These are phyloP conservation scores for Bellardia pandia DNA, from an alignment of 2,888 invertebrate genomes.

Conservation along the genomic window DNA sequence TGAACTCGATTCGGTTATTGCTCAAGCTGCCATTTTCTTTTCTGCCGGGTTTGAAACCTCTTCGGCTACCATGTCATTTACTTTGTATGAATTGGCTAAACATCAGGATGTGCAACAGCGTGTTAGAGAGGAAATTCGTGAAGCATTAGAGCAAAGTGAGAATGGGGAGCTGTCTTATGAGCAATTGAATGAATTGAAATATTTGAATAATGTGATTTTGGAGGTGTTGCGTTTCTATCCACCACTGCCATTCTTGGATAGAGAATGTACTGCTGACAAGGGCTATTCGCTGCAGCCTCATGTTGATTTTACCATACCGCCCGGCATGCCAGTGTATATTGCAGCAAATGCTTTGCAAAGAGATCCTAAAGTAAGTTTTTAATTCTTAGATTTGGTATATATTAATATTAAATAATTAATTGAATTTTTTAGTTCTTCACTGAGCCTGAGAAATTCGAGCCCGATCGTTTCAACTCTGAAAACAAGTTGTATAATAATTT, in stretches of 20 bases:
- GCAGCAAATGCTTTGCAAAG: slow-evolving; percentile 77
- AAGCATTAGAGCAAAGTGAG: slow-evolving; percentile 57
- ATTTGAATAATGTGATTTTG: slow-evolving; percentile 75
- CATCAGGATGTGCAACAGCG: slow-evolving; percentile 82
- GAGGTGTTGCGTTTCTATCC: slow-evolving; percentile 79
- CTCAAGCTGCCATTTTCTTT: slow-evolving; percentile 82
- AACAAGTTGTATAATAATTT: slow-evolving; percentile 74
- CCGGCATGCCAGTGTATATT: slow-evolving; percentile 78
- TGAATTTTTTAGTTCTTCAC: slow-evolving; percentile 75
- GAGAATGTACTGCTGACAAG: slow-evolving; percentile 75
- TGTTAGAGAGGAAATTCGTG: slow-evolving; percentile 83
- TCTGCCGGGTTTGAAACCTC: slow-evolving; percentile 82
- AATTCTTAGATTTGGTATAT: not conserved
- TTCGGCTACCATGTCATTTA: slow-evolving; percentile 83
- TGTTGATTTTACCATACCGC: slow-evolving; percentile 75
- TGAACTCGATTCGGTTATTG: slow-evolving; percentile 77
- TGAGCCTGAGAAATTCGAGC: slow-evolving; percentile 77
- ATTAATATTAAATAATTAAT: not conserved
- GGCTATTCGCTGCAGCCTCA: slow-evolving; percentile 76
- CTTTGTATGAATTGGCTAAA: slow-evolving; percentile 82
- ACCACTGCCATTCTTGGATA: slow-evolving; percentile 77
- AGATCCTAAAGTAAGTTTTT: slow-evolving; percentile 76
- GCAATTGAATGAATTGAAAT: slow-evolving; percentile 68
- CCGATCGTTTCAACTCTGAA: slow-evolving; percentile 76
- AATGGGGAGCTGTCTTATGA: slow-evolving; percentile 74